These are phyloP conservation scores for Intellagama lesueurii DNA, from an alignment of 2,797 vertebrate species.

Conservation along the genomic window DNA sequence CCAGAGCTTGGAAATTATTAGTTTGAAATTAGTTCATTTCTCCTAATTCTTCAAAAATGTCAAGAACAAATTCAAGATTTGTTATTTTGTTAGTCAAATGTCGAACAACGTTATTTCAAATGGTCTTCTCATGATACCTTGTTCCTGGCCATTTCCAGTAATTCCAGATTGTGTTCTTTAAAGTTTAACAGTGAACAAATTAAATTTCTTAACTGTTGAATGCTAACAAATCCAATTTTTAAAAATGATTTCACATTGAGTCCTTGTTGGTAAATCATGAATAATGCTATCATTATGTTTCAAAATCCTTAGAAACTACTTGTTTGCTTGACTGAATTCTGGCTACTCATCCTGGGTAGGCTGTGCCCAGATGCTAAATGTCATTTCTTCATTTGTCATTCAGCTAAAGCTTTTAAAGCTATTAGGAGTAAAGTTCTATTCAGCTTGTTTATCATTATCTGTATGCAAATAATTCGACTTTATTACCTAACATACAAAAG, in stretches of 20 bases:
- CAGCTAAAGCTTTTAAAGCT: conserved; percentile 41
- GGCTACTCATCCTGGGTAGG: not conserved
- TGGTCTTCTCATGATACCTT: not conserved
- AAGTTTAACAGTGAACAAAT: not conserved
- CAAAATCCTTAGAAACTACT: not conserved
- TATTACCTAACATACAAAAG: conserved; percentile 35
- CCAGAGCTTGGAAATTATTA: not conserved
- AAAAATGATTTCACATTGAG: no score
- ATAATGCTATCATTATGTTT: no score
- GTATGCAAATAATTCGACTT: not conserved
- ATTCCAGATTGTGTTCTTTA: not conserved
- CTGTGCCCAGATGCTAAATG: conserved; percentile 39
- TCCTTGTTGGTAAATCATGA: no score
- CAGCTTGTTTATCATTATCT: conserved; percentile 25
- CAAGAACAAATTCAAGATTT: not conserved
- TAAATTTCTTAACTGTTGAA: not conserved
- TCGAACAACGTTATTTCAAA: not conserved
- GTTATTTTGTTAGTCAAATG: not conserved
- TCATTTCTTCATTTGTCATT: conserved; percentile 23
- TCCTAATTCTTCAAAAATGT: not conserved
- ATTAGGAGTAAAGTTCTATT: not conserved
- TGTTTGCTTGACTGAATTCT: conserved; percentile 27
- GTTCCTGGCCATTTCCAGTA: not conserved
- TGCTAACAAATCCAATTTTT: not conserved
- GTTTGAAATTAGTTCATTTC: not conserved